phyloP scores from a whole-genome alignment of 2,888 invertebrate species.

The Hymenopus coronatus region DNA sequence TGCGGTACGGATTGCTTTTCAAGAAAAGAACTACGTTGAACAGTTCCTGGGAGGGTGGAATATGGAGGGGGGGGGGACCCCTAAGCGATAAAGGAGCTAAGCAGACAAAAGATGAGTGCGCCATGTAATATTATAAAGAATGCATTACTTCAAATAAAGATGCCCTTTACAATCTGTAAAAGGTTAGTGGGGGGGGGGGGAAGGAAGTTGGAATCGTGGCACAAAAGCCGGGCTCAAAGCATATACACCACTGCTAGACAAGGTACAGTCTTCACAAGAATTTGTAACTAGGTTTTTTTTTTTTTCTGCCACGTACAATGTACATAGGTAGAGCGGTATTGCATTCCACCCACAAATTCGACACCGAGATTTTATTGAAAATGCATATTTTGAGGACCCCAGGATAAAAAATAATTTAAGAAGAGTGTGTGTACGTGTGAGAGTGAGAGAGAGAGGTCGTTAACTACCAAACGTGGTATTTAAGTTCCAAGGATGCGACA shows the following conservation, averaged over 20 bases:
- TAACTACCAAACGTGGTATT: too few relatives aligned
- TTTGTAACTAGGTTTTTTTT: background rate
- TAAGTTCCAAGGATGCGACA: too few relatives aligned
- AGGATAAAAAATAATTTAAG: too few relatives aligned
- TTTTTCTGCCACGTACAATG: too few relatives aligned
- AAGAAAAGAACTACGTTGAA: background rate
- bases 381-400: too few relatives aligned
- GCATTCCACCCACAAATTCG: too few relatives aligned
- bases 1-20: background rate
- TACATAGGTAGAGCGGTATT: too few relatives aligned
- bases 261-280: background rate
- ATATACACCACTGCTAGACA: background rate
- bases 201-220: background rate
- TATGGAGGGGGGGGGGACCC: background rate
- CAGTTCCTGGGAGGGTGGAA: background rate
- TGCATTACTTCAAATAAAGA: constrained; percentile 19
- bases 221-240: background rate
- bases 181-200: background rate
- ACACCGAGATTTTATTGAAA: too few relatives aligned
- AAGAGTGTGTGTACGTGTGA: too few relatives aligned
- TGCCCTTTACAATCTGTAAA: constrained; percentile 20
- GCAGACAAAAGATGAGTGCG: background rate
- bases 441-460: too few relatives aligned
- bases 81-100: background rate
- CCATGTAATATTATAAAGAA: constrained; percentile 24